Base-by-base conservation (phyloP, 2,797 vertebrate genomes). In the Leuciscus waleckii region DNA sequence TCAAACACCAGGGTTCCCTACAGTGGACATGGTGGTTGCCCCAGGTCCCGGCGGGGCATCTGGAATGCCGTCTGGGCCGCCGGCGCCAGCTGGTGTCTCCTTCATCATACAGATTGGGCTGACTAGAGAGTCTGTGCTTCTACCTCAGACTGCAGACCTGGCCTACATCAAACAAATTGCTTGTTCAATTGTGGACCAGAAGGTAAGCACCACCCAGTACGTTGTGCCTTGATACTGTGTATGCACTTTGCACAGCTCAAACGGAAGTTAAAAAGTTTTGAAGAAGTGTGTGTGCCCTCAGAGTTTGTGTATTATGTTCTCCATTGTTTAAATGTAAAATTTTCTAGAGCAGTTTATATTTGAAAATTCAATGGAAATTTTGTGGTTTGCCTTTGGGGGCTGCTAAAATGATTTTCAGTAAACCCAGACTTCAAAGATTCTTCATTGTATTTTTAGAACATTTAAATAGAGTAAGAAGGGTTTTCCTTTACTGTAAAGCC, bases 91-190 rank as follows among this genome's bases (percentile, higher is more conserved):
- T 0, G 97, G 97, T 39, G 94, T 97, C 79, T 97, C 97, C 87
- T 98, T 98, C 94, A 96, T 97, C 91, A 96, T 98, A 92, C 97
- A 98, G 94, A 97, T 98, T 35, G 97, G 97, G 19, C 92, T 98
- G 89, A 97, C 96, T 71, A 94, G 97, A 70, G 97, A 98, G 87
- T 97, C 96, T 5, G 97, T 98, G 83, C 89, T 97, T 88, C 89
- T 97, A 90, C 96, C 96, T 1, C 93, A 94, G 26, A 92, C 92
- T 16, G 95, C 96, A 0, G 97, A 97, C 91, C 87, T 98, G 91
- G 96, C 97, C 70, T 97, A 96, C 14, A 95, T 98, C 83, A 98
- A 97, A 86, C 97, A 98, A 84, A 94, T 98, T 1, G 96, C 97
- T 89, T 98, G 97, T 90, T 98, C 97, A 87, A 97, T 98, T 74